Evolutionary conservation across 2,888 invertebrate species (phyloP), one percentile per base, ranked within the genome.

Genomic region (Noctua pronuba): DNA sequence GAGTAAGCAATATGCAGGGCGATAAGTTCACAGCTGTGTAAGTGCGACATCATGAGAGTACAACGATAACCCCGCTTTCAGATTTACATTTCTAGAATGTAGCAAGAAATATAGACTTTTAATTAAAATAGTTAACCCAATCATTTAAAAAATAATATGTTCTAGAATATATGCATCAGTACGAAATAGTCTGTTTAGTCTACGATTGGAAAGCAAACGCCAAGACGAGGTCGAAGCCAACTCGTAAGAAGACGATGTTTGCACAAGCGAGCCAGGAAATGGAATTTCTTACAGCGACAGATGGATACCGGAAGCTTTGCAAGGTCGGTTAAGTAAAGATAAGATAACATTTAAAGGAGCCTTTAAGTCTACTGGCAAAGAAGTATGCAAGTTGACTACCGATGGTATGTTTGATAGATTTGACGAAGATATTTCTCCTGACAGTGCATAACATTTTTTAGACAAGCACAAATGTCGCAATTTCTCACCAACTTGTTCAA

Each of bases 221-320:
- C 49, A 35, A 62, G 67, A 49, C 55, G 44, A 80, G 77, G 75
- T 85, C 75, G 82, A 73, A 70, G 69, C 49, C n/a, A 83, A 74
- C 79, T 82, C 74, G 75, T 77, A 60, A 71, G 76, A 62, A 77
- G 46, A 73, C 80, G 74, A 82, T 91, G 82, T 92, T 92, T 92
- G 88, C 85, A 82, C 87, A 90, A 88, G 79, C 77, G 79, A 87
- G 83, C 44, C 76, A 86, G 91, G 91, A 91, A 92, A 93, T 93
- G 88, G 90, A 91, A 91, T 91, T 91, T 87, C 88, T 88, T 88
- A 86, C 84, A 79, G 84, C 87, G 71, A 79, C 80, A 82, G 84
- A 78, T 75, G 75, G 73, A 80, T 85, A 83, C 73, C 52, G 71
- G 46, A 21, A 18, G 58, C 46, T 70, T 77, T 75, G 72, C 69